These are phyloP conservation scores for Phylloscopus collybita DNA, from an alignment of 2,797 vertebrate genomes.

Conservation along the genomic window DNA sequence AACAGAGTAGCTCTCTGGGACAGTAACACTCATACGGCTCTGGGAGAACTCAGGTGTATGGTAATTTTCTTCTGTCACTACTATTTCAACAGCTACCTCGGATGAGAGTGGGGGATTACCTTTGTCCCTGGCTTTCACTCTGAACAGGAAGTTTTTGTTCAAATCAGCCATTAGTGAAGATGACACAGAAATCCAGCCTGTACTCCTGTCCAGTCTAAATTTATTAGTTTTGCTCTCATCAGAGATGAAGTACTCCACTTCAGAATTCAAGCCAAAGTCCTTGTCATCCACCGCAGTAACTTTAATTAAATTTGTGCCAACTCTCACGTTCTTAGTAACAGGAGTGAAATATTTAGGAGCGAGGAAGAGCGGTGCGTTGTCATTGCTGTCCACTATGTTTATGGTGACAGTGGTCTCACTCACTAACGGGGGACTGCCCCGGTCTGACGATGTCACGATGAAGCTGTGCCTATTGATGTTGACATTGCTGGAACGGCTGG, in stretches of 20 bases:
- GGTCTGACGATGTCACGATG: constrained; percentile 93
- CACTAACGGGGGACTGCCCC: constrained; percentile 88
- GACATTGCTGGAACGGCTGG: constrained; percentile 83
- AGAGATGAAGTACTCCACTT: constrained; percentile 88
- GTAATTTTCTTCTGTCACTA: constrained; percentile 95
- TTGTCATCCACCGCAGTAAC: constrained; percentile 89
- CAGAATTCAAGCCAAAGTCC: constrained; percentile 95
- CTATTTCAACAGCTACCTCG: constrained; percentile 81
- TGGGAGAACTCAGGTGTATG: constrained; percentile 98
- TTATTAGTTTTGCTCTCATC: constrained; percentile 85
- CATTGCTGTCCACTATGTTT: constrained; percentile 94
- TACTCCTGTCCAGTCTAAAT: constrained; percentile 88
- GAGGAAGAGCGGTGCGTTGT: constrained; percentile 90
- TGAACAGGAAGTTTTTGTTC: constrained; percentile 86
- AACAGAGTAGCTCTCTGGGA: constrained; percentile 90
- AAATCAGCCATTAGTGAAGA: constrained; percentile 87
- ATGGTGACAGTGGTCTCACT: constrained; percentile 96
- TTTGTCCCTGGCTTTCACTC: constrained; percentile 88
- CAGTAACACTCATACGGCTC: constrained; percentile 86
- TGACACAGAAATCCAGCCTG: constrained; percentile 91
- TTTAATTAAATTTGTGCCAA: constrained; percentile 89
- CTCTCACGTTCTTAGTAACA: constrained; percentile 92
- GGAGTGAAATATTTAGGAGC: constrained; percentile 88
- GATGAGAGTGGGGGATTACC: constrained; percentile 92
- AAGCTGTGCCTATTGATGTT: constrained; percentile 97